These are phyloP conservation scores for Vombatus ursinus DNA, from an alignment of 2,113 vertebrate genomes.

Conservation along the genomic window DNA sequence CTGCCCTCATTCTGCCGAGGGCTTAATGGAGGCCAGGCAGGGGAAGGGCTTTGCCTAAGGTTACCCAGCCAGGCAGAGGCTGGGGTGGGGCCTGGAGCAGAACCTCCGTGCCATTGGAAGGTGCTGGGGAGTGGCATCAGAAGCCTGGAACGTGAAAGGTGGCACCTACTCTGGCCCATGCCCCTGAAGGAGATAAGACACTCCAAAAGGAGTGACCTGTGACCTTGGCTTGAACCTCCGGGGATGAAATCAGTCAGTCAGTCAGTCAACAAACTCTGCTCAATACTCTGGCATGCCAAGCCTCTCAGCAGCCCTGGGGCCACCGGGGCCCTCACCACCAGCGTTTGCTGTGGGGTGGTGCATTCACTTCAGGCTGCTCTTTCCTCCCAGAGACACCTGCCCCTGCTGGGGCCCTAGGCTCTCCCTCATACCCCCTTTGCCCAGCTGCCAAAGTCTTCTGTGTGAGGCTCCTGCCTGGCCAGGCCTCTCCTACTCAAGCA, in stretches of 20 bases:
- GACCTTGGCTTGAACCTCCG: neutral
- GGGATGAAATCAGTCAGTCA: neutral
- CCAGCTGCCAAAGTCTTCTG: too few species aligned
- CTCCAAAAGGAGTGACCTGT: neutral
- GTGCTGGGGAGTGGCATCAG: neutral
- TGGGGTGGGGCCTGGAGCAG: too few species aligned
- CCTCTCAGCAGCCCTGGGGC: too few species aligned
- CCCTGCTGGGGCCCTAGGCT: neutral
- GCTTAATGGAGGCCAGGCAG: too few species aligned
- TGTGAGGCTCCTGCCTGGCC: neutral
- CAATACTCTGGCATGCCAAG: too few species aligned
- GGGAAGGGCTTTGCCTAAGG: neutral
- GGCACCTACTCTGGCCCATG: too few species aligned
- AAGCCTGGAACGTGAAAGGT: neutral
- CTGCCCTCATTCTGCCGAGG: too few species aligned
- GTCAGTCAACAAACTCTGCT: too few species aligned
- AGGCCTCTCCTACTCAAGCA: too few species aligned
- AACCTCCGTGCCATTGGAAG: neutral
- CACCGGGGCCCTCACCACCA: rapidly evolving
- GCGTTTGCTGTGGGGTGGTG: neutral
- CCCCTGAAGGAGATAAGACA: neutral
- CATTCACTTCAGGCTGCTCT: too few species aligned
- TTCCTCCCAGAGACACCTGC: neutral
- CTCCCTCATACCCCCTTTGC: neutral
- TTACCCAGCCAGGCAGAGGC: neutral